Evolutionary conservation across 1,140 invertebrate genomes (phyloP).

Genomic region (Pemphigus obesinymphae): DNA sequence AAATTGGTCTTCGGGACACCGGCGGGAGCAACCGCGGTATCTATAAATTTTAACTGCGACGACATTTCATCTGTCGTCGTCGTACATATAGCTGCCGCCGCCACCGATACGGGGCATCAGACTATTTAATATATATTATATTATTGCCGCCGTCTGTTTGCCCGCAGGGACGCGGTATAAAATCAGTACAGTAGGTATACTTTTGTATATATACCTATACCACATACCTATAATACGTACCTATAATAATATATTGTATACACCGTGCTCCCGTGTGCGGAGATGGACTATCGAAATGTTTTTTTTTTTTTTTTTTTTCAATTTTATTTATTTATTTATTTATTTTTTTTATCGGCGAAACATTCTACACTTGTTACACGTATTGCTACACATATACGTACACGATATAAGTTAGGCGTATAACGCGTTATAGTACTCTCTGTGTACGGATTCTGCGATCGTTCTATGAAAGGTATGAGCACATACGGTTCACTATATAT

Average conservation of each 20-base stretch:
- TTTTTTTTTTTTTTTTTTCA: no score
- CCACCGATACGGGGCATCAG: not conserved
- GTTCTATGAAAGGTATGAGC: no score
- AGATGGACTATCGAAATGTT: not conserved
- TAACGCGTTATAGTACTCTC: no score
- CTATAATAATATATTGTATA: not conserved
- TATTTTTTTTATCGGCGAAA: not conserved
- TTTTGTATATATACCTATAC: no score
- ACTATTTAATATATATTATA: not conserved
- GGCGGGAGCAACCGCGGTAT: constrained; percentile 6
- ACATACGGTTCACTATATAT: no score
- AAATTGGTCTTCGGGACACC: constrained; percentile 14
- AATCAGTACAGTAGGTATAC: no score
- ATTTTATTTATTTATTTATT: no score
- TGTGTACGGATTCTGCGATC: no score
- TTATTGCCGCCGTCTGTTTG: not conserved
- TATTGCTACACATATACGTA: not conserved
- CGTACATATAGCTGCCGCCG: not conserved
- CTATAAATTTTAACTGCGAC: not conserved
- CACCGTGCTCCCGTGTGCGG: no score
- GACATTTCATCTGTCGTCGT: constrained; percentile 1
- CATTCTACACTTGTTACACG: not conserved
- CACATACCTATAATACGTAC: not conserved
- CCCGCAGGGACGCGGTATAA: not conserved
- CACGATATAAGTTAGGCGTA: no score